phyloP scores from a whole-genome alignment of 2,888 invertebrate species.

The Hydroisotoma schaefferi region DNA sequence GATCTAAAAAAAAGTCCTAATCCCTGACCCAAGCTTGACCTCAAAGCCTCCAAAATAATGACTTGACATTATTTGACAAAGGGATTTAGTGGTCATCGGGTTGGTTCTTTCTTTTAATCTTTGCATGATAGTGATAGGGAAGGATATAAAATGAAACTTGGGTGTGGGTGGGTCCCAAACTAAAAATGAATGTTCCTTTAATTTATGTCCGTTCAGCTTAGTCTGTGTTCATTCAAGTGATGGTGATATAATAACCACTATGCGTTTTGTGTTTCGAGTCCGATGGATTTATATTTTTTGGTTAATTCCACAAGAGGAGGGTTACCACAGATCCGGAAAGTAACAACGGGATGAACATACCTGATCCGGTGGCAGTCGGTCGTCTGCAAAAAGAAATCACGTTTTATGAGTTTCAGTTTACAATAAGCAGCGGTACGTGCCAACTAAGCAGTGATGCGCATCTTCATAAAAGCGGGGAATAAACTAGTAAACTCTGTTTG shows the following conservation, averaged over 20 bases:
- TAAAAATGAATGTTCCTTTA: background rate
- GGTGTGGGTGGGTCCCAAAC: background rate
- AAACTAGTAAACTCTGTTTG: slow-evolving; percentile 13
- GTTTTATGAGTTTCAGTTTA: slow-evolving; percentile 43
- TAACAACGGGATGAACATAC: slow-evolving; percentile 33
- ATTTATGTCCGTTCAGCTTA: background rate
- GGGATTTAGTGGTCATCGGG: too few species aligned
- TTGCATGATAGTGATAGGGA: background rate
- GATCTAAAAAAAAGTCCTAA: slow-evolving; percentile 7
- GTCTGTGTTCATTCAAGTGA: too few species aligned
- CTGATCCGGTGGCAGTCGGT: slow-evolving; percentile 45
- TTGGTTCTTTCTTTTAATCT: background rate
- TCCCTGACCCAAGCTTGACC: slow-evolving; percentile 35
- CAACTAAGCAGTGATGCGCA: slow-evolving; percentile 42
- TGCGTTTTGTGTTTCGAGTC: too few species aligned
- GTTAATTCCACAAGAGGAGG: too few species aligned
- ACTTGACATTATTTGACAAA: slow-evolving; percentile 9
- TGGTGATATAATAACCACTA: too few species aligned
- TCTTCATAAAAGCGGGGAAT: slow-evolving; percentile 41
- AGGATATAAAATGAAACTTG: background rate
- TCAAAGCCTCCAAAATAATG: slow-evolving; percentile 27
- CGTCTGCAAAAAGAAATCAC: slow-evolving; percentile 45
- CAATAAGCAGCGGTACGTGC: slow-evolving; percentile 41
- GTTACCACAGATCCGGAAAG: slow-evolving; percentile 12
- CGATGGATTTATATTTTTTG: too few species aligned